Base-by-base conservation (phyloP, 2,797 vertebrate species). In the Pipistrellus nathusii region DNA sequence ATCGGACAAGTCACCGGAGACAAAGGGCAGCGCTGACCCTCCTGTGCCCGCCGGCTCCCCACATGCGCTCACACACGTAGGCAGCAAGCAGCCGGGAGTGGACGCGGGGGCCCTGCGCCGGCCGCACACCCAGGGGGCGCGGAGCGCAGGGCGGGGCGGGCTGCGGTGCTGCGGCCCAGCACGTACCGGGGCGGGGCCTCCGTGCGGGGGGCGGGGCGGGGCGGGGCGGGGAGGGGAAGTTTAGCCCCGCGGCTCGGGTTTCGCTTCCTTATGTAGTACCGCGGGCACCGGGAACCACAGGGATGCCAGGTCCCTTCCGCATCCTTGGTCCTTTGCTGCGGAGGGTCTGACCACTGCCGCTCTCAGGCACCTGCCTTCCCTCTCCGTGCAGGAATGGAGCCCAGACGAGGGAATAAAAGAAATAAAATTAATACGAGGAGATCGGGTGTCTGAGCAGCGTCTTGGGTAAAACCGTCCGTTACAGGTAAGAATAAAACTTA, bases 161-260 rank as follows among this genome's bases (percentile, higher is more conserved):
- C 66, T 84, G 96, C 57, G 35, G 92, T 18, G 93, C 94, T 93
- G 96, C 69, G 75, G 66, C 62, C 8, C 0, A 10, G 97, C 97
- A 97, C 97, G 97, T 96, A 96, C 59, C 11, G 93, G 96, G 97
- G 96, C 78, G 97, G n/a, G 96, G 95, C 85, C 90, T 23, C 32
- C 20, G 87, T 20, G 62, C 25, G 18, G 38, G 4, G 73, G 94
- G 95, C 64, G 80, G 64, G 85, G 71, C 32, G 13, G 35, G 59
- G 51, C 17, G 17, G 59, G 46, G 48, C 10, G 38, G 38, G 38
- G 6, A 3, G 35, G 35, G 35, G 35, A 38, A 91, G 27, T 66
- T 80, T 62, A 48, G 30, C 5, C 9, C 5, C 0, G 11, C 0
- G 30, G 72, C 64, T 59, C 0, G 23, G 2, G 68, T 93, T 91